Evolutionary conservation across 1,140 invertebrate species (phyloP).

Genomic region (Oscheius sp.): DNA sequence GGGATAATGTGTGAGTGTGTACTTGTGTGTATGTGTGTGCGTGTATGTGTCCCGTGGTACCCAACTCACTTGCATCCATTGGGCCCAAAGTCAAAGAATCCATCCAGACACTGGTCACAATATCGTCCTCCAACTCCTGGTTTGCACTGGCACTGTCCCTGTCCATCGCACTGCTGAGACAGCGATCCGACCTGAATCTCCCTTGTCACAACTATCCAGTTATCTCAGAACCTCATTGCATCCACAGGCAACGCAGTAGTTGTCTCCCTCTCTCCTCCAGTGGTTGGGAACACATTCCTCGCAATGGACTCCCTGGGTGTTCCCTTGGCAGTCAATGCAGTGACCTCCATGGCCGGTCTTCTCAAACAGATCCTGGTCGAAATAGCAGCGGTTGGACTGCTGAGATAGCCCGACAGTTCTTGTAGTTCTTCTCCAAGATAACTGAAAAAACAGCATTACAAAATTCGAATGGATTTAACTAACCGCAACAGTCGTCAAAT

Average conservation of each 20-base stretch:
- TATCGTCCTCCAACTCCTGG: constrained; percentile 65
- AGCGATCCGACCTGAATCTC: constrained; percentile 73
- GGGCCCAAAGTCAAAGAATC: constrained; percentile 83
- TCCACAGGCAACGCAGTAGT: constrained; percentile 79
- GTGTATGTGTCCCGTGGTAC: too few relatives aligned
- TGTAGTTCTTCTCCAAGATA: too few relatives aligned
- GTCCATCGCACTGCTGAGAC: constrained; percentile 82
- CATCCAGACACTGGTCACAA: constrained; percentile 69
- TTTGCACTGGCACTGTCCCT: constrained; percentile 70
- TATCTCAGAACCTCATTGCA: constrained; percentile 88
- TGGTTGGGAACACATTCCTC: constrained; percentile 87
- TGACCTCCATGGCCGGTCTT: constrained; percentile 90
- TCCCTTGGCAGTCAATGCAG: constrained; percentile 87
- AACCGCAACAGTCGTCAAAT: too few relatives aligned
- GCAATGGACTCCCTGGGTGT: constrained; percentile 87
- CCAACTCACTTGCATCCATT: constrained; percentile 65
- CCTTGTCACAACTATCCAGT: not conserved
- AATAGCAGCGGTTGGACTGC: constrained; percentile 87
- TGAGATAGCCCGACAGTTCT: too few relatives aligned
- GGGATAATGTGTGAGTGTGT: too few relatives aligned
- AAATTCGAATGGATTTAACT: too few relatives aligned
- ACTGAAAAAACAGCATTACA: too few relatives aligned
- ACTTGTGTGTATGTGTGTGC: too few relatives aligned
- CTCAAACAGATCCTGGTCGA: constrained; percentile 85
- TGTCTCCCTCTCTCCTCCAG: constrained; percentile 70